Evolutionary conservation across 2,888 invertebrate species (phyloP), one percentile per base, ranked within the genome.

Genomic region (Stenolophus ochropezus): DNA sequence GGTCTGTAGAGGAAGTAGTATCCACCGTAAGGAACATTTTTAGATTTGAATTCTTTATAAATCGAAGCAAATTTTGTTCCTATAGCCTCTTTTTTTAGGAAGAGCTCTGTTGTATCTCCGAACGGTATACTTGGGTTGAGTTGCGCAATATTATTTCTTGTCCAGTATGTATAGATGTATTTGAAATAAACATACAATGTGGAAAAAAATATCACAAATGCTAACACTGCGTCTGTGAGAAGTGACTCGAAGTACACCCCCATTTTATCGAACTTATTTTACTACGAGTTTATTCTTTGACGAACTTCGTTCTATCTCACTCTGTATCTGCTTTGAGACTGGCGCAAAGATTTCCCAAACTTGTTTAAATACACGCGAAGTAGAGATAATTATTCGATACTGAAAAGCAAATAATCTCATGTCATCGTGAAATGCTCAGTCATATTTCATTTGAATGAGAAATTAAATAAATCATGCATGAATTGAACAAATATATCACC

Each of bases 1-100:
- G 82, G 79, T 6, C 8, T 8, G 2, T 18, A 23, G 2, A 58
- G 47, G n/a, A 81, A 75, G 14, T 81, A 81, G 0, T 74, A 11
- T 11, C 81, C 81, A 20, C 73, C 71, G 6, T 58, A 4, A 18
- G 49, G 47, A 8, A 58, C 58, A 4, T 49, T 49, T 49, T 33
- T 33, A 33, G 33, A 33, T 33, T 33, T 33, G 8, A 33, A 33
- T 33, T 33, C 33, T 16, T 53, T 18, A 20, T 53, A 53, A 4
- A 53, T 53, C 2, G 16, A 18, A 18, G n/a, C 53, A 20, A 53
- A 53, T 18, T 6, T 20, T 5, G 20, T 20, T 16, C 53, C 16
- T 2, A 53, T 1, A 18, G 16, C 8, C 4, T 53, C 20, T 18
- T 20, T n/a, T 18, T 20, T 53, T 18, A 53, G 8, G 1, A 53